Percentiles rank a stretch among this genome's conserved stretches.
These are phyloP conservation scores for Venturia canescens DNA, from an alignment of 1,140 invertebrate species.

Conservation along the genomic window DNA sequence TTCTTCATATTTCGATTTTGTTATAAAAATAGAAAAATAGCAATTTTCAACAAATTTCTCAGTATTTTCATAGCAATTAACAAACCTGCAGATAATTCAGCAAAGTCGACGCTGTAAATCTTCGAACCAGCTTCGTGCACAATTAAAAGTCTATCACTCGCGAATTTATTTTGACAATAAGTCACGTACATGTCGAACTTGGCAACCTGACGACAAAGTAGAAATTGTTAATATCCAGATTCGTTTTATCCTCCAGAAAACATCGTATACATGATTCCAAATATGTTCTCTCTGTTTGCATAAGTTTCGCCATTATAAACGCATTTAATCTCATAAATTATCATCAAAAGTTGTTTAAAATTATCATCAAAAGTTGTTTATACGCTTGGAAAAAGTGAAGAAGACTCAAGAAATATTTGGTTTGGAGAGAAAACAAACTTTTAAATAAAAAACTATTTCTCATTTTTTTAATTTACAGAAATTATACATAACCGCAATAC, in stretches of 20 bases:
- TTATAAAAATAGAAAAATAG: too few species aligned
- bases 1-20: too few species aligned
- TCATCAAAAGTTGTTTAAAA: neutral
- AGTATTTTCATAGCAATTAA: too few species aligned
- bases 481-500: too few species aligned
- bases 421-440: too few species aligned
- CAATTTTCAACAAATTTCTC: too few species aligned
- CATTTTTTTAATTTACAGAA: too few species aligned
- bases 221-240: slow-evolving; percentile 44
- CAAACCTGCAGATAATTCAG: slow-evolving; percentile 92
- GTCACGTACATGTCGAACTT: slow-evolving; percentile 99
- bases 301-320: slow-evolving; percentile 98
- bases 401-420: too few species aligned
- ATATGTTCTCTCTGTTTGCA: slow-evolving; percentile 98
- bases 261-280: slow-evolving; percentile 95
- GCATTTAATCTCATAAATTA: neutral
- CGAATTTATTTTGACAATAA: slow-evolving; percentile 99
- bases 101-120: slow-evolving; percentile 89
- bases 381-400: too few species aligned
- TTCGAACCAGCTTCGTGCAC: slow-evolving; percentile 93
- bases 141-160: slow-evolving; percentile 95
- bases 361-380: too few species aligned
- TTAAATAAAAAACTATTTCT: too few species aligned
- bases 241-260: slow-evolving; percentile 87
- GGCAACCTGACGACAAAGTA: slow-evolving; percentile 81